Evolutionary conservation across 2,797 vertebrate genomes (phyloP).

Genomic region (Alcedo quadribrachys): DNA sequence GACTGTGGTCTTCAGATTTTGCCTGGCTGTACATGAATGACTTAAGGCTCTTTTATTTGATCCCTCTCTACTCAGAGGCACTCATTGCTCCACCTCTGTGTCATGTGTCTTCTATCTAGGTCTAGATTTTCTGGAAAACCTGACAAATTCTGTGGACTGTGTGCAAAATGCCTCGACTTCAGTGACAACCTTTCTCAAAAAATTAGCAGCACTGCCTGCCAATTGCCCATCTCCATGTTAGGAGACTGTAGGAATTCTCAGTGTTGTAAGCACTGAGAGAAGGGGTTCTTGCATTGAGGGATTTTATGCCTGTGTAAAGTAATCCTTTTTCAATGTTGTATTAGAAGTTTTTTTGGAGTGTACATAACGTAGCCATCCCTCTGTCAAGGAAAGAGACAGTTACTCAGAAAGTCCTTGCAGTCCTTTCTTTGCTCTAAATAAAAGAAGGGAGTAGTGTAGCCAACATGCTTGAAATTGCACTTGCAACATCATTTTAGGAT

Average conservation of each 20-base stretch:
- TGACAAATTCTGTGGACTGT: not conserved
- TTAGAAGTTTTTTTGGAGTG: not conserved
- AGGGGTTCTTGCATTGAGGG: not conserved
- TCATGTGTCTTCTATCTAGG: not conserved
- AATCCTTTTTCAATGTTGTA: not conserved
- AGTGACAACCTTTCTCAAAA: not conserved
- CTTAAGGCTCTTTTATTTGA: not conserved
- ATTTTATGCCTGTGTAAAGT: not conserved
- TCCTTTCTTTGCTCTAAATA: not conserved
- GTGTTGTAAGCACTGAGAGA: not conserved
- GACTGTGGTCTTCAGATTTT: slow-evolving; percentile 1
- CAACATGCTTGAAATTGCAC: not conserved
- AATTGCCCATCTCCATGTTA: not conserved
- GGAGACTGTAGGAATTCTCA: not conserved
- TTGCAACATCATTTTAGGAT: not conserved
- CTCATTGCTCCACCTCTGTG: not conserved
- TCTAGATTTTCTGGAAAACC: not conserved
- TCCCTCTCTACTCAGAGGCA: not conserved
- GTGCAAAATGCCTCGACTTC: not conserved
- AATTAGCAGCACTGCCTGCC: not conserved
- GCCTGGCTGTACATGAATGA: not conserved
- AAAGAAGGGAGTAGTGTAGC: not conserved
- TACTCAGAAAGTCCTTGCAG: not conserved
- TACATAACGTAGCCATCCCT: fast-evolving
- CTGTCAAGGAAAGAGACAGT: not conserved